A percentile compares a stretch with the other conserved stretches of the same genome.
These are phyloP conservation scores for Drosophila suboccidentalis DNA, from an alignment of 2,888 invertebrate species.

Conservation along the genomic window DNA sequence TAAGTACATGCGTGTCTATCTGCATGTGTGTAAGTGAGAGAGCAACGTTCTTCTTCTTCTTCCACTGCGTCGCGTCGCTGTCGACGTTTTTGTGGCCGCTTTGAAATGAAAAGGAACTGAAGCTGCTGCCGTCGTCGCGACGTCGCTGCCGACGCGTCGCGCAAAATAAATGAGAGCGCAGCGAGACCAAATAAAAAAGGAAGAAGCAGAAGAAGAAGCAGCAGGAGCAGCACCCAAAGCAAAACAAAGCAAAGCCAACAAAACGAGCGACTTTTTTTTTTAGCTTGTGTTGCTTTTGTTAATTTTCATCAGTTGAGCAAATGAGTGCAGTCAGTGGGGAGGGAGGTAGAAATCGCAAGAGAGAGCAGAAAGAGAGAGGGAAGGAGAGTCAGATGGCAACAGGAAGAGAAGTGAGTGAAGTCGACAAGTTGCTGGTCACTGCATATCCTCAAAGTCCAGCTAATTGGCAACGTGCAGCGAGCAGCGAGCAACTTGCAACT, in stretches of 20 bases:
- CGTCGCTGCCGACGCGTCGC: slow-evolving; percentile 28
- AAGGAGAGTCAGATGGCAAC: neutral
- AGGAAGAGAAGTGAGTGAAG: neutral
- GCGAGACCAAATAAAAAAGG: slow-evolving; percentile 40
- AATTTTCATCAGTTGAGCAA: slow-evolving; percentile 69
- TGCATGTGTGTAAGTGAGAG: slow-evolving; percentile 20
- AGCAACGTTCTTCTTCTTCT: slow-evolving; percentile 29
- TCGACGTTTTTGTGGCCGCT: slow-evolving; percentile 52
- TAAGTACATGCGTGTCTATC: slow-evolving; percentile 72
- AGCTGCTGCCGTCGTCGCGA: slow-evolving; percentile 36
- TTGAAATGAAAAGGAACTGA: slow-evolving; percentile 66
- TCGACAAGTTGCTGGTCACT: slow-evolving; percentile 5
- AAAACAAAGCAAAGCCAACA: slow-evolving; percentile 33
- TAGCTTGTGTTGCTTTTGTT: slow-evolving; percentile 58
- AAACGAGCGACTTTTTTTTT: slow-evolving; percentile 18
- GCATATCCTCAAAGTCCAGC: slow-evolving; percentile 34
- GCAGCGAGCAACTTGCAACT: slow-evolving; percentile 26
- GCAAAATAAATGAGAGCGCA: slow-evolving; percentile 67
- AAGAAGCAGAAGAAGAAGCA: neutral
- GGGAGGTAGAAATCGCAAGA: no score
- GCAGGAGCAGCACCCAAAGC: slow-evolving; percentile 32
- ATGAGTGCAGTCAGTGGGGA: slow-evolving; percentile 42
- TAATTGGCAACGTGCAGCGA: slow-evolving; percentile 41
- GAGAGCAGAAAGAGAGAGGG: no score
- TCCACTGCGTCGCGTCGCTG: slow-evolving; percentile 20